A percentile compares a stretch with the other conserved stretches of the same genome.
Evolutionary conservation across 2,797 vertebrate genomes (phyloP).

Genomic region (Selene dorsalis): DNA sequence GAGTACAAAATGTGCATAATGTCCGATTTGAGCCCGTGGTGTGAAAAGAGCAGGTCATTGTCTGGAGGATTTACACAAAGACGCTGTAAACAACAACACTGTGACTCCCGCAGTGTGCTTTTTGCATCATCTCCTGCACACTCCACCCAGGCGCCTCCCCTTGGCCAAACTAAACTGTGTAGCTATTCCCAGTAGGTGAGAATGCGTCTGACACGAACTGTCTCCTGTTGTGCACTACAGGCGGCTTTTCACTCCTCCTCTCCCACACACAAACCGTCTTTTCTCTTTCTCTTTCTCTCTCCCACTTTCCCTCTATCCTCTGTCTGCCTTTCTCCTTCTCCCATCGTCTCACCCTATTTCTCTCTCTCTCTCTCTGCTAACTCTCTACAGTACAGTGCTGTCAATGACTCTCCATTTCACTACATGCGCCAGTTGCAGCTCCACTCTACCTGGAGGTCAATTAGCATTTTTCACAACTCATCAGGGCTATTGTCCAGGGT

Average conservation of each 20-base stretch:
- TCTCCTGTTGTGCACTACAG: background rate
- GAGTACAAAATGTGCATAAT: too few relatives aligned
- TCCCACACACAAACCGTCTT: constrained; percentile 10
- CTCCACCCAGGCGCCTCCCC: too few relatives aligned
- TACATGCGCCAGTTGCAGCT: constrained; percentile 10
- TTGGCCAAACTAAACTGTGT: too few relatives aligned
- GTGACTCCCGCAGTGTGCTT: too few relatives aligned
- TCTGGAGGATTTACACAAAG: too few relatives aligned
- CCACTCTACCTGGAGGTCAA: constrained; percentile 39
- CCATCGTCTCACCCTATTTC: constrained; percentile 4
- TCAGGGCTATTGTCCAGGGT: constrained; percentile 44
- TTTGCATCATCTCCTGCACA: too few relatives aligned
- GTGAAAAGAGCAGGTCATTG: too few relatives aligned
- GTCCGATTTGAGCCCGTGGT: too few relatives aligned
- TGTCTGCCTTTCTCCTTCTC: constrained; percentile 5
- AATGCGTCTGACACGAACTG: background rate
- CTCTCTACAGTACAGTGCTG: background rate
- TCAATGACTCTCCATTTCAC: constrained; percentile 35
- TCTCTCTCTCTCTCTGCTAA: background rate
- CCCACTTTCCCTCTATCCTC: background rate
- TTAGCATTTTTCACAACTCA: constrained; percentile 59
- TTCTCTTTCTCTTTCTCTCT: constrained; percentile 2
- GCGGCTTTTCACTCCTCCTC: background rate
- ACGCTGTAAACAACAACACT: too few relatives aligned
- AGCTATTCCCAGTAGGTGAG: background rate